Evolutionary conservation across 2,888 invertebrate species (phyloP).

Genomic region (Apodemia mormo): DNA sequence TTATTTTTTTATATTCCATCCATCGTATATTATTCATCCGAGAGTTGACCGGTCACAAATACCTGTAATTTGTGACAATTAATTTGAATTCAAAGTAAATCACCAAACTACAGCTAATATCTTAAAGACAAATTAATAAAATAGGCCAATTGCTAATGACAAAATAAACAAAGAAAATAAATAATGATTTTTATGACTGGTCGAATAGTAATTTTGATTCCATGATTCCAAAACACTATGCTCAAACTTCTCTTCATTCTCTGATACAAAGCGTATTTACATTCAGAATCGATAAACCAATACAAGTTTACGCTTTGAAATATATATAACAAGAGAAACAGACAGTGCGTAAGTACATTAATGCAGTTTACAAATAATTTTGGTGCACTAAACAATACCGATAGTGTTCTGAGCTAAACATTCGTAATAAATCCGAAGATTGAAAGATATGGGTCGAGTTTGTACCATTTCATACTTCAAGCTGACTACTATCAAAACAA

Average conservation of each 20-base stretch:
- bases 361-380: slow-evolving; percentile 28
- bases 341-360: slow-evolving; percentile 5
- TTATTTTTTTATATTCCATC: too few species aligned
- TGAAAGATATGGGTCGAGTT: slow-evolving; percentile 38
- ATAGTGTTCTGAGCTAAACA: slow-evolving; percentile 15
- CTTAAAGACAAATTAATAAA: too few species aligned
- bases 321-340: slow-evolving; percentile 13
- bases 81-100: too few species aligned
- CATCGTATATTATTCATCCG: too few species aligned
- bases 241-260: background rate
- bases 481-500: slow-evolving; percentile 29
- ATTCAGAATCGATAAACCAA: slow-evolving; percentile 1
- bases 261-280: background rate
- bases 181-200: too few species aligned
- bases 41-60: too few species aligned
- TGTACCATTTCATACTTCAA: slow-evolving; percentile 25
- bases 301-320: slow-evolving; percentile 17
- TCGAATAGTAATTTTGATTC: too few species aligned
- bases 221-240: background rate
- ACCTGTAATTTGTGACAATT: too few species aligned
- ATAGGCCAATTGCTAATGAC: too few species aligned
- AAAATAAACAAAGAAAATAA: too few species aligned
- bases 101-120: too few species aligned
- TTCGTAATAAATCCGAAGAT: slow-evolving; percentile 38
- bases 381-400: slow-evolving; percentile 21